Conservation (phyloP, 2,797 vertebrate species). For the Peromyscus nudipes region DNA sequence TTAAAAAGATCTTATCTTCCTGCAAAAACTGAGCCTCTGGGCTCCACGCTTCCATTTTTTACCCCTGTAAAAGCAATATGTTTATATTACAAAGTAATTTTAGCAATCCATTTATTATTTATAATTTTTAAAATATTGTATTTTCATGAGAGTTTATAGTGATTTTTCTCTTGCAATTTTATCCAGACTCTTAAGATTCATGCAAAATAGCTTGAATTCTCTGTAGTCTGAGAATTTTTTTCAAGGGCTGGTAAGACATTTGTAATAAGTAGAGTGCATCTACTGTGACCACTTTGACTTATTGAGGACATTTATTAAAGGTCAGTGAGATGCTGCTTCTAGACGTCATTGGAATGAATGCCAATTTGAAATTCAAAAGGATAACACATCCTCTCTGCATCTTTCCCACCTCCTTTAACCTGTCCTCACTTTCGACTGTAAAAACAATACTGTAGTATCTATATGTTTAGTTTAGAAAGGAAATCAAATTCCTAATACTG, state of each 20-base stretch:
- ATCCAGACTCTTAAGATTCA: conserved; percentile 50
- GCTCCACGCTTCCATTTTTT: conserved; percentile 51
- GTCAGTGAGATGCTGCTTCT: conserved; percentile 65
- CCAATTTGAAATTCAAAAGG: conserved; percentile 70
- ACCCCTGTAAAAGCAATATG: conserved; percentile 61
- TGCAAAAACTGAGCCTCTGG: conserved; percentile 59
- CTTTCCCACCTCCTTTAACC: neutral
- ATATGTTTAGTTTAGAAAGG: conserved; percentile 39
- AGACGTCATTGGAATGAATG: conserved; percentile 48
- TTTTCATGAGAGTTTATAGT: conserved; percentile 69
- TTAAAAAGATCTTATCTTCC: conserved; percentile 49
- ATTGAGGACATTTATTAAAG: conserved; percentile 70
- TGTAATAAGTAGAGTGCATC: conserved; percentile 54
- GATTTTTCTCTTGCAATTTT: conserved; percentile 70
- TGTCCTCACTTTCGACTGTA: conserved; percentile 42
- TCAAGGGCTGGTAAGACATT: conserved; percentile 56
- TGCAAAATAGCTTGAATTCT: conserved; percentile 55
- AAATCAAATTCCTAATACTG: conserved; percentile 53
- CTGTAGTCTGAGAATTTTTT: conserved; percentile 44
- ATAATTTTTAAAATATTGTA: conserved; percentile 68
- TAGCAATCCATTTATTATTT: conserved; percentile 74
- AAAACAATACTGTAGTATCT: conserved; percentile 48
- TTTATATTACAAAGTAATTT: conserved; percentile 70
- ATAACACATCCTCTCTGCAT: conserved; percentile 21
- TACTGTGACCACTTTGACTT: conserved; percentile 65